Evolutionary conservation across 2,797 vertebrate genomes (phyloP), one percentile per base, ranked within the genome.

Genomic region (Brotula barbata): DNA sequence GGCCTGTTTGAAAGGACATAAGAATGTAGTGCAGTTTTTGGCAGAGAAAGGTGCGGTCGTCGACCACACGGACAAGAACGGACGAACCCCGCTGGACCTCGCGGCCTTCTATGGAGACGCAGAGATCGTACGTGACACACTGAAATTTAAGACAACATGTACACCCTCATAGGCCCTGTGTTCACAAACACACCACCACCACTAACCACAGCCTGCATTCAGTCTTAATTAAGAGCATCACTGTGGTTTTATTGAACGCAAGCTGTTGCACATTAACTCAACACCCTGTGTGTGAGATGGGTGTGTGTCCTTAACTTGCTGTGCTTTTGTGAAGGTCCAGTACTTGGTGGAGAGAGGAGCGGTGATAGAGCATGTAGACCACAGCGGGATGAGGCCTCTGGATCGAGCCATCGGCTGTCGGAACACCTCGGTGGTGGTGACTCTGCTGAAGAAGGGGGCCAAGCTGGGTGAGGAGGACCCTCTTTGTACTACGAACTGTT

Each of bases 1-100:
- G 97, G 95, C 97, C 0, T 99, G 97, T 88, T 90, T 99, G 28
- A 99, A 98, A 88, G 97, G 97, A 81, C 97, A 98, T 68, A 94
- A 92, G 90, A 91, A 91, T 1, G 94, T 97, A 21, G 97, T 99
- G 72, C 95, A 92, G 84, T 94, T 93, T 81, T 86, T 99, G 77
- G 93, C 96, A 56, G 96, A 98, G 83, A 95, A 95, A 79, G 96
- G 96, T 31, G 94, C 95, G 1, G 87, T 91, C 34, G 94, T 96
- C 43, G 96, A 99, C 87, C 97, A 99, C 91, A 96, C 90, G 0
- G 97, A 99, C 89, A 98, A 94, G 82, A 99, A 98, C 0, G 97
- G 97, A 64, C 93, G 97, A 6, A 98, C 96, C 0, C 97, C 97
- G 5, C 83, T 99, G 68, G 97, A 99, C 85, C 89, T 99, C 62